Percentiles rank a stretch among this genome's conserved stretches.
phyloP scores from a whole-genome alignment of 2,797 vertebrate species.

The Coendou prehensilis region DNA sequence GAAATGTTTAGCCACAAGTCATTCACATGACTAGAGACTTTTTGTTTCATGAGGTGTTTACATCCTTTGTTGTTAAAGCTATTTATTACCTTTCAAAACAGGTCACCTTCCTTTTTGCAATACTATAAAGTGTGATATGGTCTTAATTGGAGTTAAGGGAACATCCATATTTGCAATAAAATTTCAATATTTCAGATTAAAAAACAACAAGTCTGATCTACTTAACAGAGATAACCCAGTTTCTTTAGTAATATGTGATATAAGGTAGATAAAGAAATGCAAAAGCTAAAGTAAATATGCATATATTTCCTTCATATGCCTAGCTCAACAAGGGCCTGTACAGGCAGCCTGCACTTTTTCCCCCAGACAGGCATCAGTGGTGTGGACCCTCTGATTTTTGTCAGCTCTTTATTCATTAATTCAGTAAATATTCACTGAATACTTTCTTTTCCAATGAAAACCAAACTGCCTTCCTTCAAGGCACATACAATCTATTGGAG shows the following conservation, averaged over 20 bases:
- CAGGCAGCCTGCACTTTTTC: not conserved
- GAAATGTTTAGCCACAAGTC: constrained; percentile 80
- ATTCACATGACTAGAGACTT: constrained; percentile 73
- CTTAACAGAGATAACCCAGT: not conserved
- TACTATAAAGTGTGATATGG: constrained; percentile 50
- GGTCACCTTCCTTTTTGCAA: constrained; percentile 68
- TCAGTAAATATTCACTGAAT: not conserved
- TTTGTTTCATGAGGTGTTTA: constrained; percentile 81
- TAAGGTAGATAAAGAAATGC: not conserved
- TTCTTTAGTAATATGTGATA: not conserved
- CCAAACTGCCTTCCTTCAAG: not conserved
- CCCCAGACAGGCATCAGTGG: not conserved
- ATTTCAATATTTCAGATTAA: constrained; percentile 22
- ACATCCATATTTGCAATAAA: constrained; percentile 42
- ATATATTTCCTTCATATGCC: not conserved
- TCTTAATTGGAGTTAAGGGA: constrained; percentile 65
- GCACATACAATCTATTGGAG: not conserved
- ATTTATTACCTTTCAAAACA: constrained; percentile 82
- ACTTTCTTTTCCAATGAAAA: not conserved
- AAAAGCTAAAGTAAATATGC: not conserved
- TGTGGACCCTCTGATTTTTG: not conserved
- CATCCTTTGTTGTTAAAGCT: constrained; percentile 79
- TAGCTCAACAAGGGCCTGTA: not conserved
- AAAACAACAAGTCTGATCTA: constrained; percentile 27
- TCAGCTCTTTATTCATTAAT: not conserved